Evolutionary conservation across 2,888 invertebrate species (phyloP).

Genomic region (Pollenia amentaria): DNA sequence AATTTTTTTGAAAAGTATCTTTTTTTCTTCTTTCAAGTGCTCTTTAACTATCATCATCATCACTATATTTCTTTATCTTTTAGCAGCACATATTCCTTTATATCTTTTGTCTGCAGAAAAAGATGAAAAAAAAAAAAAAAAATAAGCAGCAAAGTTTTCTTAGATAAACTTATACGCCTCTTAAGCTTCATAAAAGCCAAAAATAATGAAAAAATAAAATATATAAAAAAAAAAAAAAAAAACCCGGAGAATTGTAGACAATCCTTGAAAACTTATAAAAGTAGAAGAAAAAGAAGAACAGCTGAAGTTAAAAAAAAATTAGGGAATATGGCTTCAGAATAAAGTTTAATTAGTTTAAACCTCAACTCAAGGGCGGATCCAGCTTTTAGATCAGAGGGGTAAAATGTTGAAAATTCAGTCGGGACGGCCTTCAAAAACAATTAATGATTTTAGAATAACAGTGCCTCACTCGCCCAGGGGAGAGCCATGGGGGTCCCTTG

Average conservation of each 20-base stretch:
- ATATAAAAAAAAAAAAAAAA: constrained; percentile 20
- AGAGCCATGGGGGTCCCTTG: no score
- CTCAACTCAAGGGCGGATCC: not conserved
- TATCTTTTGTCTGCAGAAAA: constrained; percentile 7
- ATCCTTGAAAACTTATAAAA: constrained; percentile 60
- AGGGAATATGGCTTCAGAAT: constrained; percentile 22
- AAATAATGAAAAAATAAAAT: constrained; percentile 55
- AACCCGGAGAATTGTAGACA: constrained; percentile 44
- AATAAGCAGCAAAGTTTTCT: constrained; percentile 55
- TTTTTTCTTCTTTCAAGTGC: constrained; percentile 20
- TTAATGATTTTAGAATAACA: no score
- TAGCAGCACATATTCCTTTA: not conserved
- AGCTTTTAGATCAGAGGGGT: no score
- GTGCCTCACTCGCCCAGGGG: no score
- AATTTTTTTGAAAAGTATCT: not conserved
- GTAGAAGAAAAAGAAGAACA: constrained; percentile 15
- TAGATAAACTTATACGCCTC: constrained; percentile 71
- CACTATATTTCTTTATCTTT: constrained; percentile 59
- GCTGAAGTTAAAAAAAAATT: constrained; percentile 6
- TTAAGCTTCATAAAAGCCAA: constrained; percentile 68
- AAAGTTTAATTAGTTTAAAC: constrained; percentile 2
- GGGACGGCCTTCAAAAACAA: no score
- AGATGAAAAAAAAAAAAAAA: not conserved
- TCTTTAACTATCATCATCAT: constrained; percentile 35
- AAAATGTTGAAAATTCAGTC: no score